Evolutionary conservation across 1,140 invertebrate genomes (phyloP).

Genomic region (Anthonomus grandis): DNA sequence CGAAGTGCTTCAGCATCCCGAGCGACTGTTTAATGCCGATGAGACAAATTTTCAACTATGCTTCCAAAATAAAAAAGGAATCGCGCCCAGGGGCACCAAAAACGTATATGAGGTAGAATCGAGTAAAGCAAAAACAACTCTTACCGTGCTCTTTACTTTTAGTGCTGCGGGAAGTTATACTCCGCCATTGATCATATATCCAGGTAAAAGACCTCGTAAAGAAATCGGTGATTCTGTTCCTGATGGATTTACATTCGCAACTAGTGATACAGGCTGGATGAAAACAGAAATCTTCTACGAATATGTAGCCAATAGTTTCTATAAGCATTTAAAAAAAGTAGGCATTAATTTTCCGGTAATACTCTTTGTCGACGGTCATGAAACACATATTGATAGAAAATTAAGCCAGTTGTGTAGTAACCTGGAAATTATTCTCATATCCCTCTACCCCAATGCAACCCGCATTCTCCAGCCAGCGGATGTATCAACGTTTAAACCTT

Average conservation of each 20-base stretch:
- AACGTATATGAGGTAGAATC: too few species aligned
- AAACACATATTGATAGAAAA: conserved; percentile 9
- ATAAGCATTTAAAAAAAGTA: conserved; percentile 34
- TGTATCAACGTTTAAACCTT: conserved; percentile 17
- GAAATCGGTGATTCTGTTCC: conserved; percentile 38
- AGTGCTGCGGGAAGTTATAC: conserved; percentile 36
- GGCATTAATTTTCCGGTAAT: conserved; percentile 14
- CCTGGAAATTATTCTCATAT: conserved; percentile 8
- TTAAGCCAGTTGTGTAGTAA: conserved; percentile 14
- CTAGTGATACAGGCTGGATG: conserved; percentile 49
- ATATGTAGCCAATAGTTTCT: conserved; percentile 47
- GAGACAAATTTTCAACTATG: too few species aligned
- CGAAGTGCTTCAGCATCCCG: too few species aligned
- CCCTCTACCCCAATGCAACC: conserved; percentile 16
- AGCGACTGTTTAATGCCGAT: too few species aligned
- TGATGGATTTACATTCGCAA: conserved; percentile 42
- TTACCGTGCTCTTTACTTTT: conserved; percentile 15
- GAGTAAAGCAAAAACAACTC: conserved; percentile 34
- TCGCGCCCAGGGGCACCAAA: too few species aligned
- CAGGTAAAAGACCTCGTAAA: conserved; percentile 33
- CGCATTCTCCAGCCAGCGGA: conserved; percentile 25
- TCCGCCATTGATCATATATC: conserved; percentile 39
- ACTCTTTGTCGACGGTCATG: conserved; percentile 21
- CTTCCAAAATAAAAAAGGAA: too few species aligned
- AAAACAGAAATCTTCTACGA: conserved; percentile 46